Evolutionary conservation across 1,140 invertebrate species (phyloP), one percentile per base, ranked within the genome.

Genomic region (Chelonus insularis): DNA sequence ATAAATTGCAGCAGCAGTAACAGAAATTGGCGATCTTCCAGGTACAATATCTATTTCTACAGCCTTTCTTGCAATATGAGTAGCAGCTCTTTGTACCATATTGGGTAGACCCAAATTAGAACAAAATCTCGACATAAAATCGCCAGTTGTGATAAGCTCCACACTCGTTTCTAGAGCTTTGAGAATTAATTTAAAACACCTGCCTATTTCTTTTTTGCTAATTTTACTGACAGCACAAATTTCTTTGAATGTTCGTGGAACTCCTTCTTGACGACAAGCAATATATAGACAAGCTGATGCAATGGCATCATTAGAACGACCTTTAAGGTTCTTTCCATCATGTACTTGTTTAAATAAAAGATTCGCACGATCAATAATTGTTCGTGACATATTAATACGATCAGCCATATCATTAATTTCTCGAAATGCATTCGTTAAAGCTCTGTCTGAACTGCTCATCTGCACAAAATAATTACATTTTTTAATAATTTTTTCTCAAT

Each of bases 241-340:
- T 87, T 99, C 96, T 85, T 97, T 99, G 76, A 99, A 99, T 32
- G 98, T 99, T 68, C 98, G 87, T 0, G 97, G 97, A 0, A 99
- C 98, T 8, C 95, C 95, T 82, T 99, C 97, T 77, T 99, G 96
- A 29, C 98, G 85, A 78, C 98, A 99, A 1, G 98, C 97, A 67
- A 99, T 99, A 75, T 99, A 99, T 5, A 99, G 84, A 83, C 97
- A 99, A 0, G 98, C 97, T 0, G 97, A 97, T 0, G 96, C 95
- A 71, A 99, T 99, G 0, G 98, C 97, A 82, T 99, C 97, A 78
- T 99, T 98, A 14, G 94, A 91, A 57, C 96, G 85, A n/a, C 92
- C 91, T 72, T 89, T 90, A 34, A 92, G 87, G 74, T 95, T 96
- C 82, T 97, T 96, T 1, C 95, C 94, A 80, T 99, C 98, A 73